A percentile compares a stretch with the other conserved stretches of the same genome.
Evolutionary conservation across 1,140 invertebrate genomes (phyloP).

Genomic region (Battus philenor): DNA sequence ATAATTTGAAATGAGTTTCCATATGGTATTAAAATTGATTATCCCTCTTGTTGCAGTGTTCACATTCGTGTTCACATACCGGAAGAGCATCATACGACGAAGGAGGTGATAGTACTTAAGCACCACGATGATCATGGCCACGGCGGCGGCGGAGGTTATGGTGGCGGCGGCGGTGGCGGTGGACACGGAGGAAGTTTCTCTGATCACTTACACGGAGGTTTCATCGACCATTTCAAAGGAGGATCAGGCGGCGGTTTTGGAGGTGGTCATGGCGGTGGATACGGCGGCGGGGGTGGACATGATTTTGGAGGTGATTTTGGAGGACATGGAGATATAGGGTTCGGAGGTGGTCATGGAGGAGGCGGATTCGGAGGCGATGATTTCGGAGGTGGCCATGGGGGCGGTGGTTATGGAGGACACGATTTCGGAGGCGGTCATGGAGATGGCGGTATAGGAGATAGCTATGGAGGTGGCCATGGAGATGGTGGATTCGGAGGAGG

Average conservation of each 20-base stretch:
- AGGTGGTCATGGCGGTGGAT: slow-evolving; percentile 25
- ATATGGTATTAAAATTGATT: slow-evolving; percentile 16
- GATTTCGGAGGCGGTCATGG: slow-evolving; percentile 21
- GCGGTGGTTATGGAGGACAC: slow-evolving; percentile 25
- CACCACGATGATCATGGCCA: slow-evolving; percentile 47
- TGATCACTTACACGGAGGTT: slow-evolving; percentile 25
- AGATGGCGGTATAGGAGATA: slow-evolving; percentile 24
- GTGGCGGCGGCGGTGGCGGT: slow-evolving; percentile 19
- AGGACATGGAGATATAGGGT: slow-evolving; percentile 18
- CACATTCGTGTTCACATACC: slow-evolving; percentile 65
- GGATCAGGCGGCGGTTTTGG: slow-evolving; percentile 20
- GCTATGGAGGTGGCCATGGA: slow-evolving; percentile 24
- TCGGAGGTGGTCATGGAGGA: slow-evolving; percentile 18
- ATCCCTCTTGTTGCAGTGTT: slow-evolving; percentile 47
- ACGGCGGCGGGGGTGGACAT: slow-evolving; percentile 21
- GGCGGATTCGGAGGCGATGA: slow-evolving; percentile 19
- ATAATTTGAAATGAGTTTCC: slow-evolving; percentile 9
- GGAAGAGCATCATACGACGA: slow-evolving; percentile 51
- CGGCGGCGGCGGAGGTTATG: slow-evolving; percentile 31
- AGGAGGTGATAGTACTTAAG: slow-evolving; percentile 58
- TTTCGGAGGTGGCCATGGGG: slow-evolving; percentile 20
- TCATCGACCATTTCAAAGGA: slow-evolving; percentile 27
- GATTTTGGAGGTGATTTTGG: slow-evolving; percentile 19
- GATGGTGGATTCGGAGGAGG: slow-evolving; percentile 10
- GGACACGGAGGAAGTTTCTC: slow-evolving; percentile 24